Conservation (phyloP, 2,113 vertebrate species). For the Myotis yumanensis region DNA sequence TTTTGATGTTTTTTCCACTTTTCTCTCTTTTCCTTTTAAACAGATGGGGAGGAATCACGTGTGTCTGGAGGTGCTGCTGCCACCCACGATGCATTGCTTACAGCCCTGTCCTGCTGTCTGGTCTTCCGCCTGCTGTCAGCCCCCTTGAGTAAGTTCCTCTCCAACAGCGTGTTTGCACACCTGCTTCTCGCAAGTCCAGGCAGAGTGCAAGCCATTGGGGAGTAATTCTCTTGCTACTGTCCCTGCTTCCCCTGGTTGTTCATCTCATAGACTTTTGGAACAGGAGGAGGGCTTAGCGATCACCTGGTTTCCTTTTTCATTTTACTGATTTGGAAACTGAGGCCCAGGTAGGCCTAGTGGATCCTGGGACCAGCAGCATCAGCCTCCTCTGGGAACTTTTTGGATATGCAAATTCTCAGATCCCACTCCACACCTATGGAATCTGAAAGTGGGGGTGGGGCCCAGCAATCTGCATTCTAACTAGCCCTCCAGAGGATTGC, state of each 20-base stretch:
- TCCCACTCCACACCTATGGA: not conserved
- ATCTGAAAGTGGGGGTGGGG: not conserved
- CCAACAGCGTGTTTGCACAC: not conserved
- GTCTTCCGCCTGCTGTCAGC: too few species aligned
- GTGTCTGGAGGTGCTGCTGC: not conserved
- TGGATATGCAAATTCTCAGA: not conserved
- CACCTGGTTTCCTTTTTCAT: not conserved
- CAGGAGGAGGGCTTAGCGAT: not conserved
- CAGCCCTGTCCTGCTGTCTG: not conserved
- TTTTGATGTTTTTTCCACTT: not conserved
- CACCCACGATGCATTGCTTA: accelerated
- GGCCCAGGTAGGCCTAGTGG: not conserved
- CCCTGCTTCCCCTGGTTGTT: not conserved
- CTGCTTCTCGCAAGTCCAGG: not conserved
- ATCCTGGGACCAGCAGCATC: not conserved
- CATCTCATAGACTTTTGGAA: not conserved
- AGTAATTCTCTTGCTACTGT: not conserved
- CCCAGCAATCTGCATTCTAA: not conserved
- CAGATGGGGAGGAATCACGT: not conserved
- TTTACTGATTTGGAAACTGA: slow-evolving; percentile 17
- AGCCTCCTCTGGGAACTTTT: not conserved
- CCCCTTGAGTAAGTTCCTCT: not conserved
- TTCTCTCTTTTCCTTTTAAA: not conserved
- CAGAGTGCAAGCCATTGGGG: accelerated
- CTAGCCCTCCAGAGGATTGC: not conserved